These are phyloP conservation scores for Mormoops blainvillei DNA, from an alignment of 2,113 vertebrate species.

Conservation along the genomic window DNA sequence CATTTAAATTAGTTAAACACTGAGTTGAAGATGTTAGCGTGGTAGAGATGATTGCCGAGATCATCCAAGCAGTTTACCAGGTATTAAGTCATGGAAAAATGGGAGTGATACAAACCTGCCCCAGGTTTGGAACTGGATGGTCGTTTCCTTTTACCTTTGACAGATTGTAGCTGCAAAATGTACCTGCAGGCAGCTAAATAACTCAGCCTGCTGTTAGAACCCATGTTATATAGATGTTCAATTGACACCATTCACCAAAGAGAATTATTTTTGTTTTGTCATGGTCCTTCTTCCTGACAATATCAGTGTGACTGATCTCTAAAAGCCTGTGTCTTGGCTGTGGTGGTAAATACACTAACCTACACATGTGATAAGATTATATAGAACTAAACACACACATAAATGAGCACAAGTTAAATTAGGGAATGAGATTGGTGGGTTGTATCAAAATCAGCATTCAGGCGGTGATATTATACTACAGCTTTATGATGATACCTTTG, in stretches of 20 bases:
- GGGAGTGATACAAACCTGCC: background rate
- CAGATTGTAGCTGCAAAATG: background rate
- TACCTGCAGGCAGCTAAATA: background rate
- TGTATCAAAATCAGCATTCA: background rate
- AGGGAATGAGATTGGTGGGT: background rate
- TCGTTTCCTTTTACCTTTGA: background rate
- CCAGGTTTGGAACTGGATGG: background rate
- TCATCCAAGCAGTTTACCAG: background rate
- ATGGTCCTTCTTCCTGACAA: background rate
- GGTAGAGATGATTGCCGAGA: background rate
- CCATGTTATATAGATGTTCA: background rate
- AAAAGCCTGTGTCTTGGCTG: background rate
- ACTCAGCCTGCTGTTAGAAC: background rate
- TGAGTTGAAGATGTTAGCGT: background rate
- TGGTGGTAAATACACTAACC: background rate
- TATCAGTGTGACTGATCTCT: background rate
- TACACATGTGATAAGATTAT: background rate
- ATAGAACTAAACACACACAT: background rate
- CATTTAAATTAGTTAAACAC: background rate
- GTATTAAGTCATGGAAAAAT: background rate
- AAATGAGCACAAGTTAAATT: background rate
- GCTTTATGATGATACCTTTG: background rate
- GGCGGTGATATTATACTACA: background rate
- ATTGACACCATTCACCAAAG: background rate
- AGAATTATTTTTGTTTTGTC: background rate